phyloP scores from a whole-genome alignment of 1,140 invertebrate genomes.

The Apis mellifera region Amel_HAv3.1 CM009935.2:3231501-3232000 shows the following conservation, averaged over 20 bases:
- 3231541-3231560: no score
- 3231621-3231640: conserved; percentile 32
- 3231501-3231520: neutral
- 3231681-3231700: neutral
- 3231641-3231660: conserved; percentile 49
- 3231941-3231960: neutral
- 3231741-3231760: conserved; percentile 63
- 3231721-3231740: conserved; percentile 39
- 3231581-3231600: neutral
- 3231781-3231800: conserved; percentile 62
- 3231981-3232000: conserved; percentile 10
- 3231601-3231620: neutral
- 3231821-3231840: conserved; percentile 36
- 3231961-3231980: conserved; percentile 24
- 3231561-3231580: no score
- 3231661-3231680: conserved; percentile 49
- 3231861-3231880: conserved; percentile 55
- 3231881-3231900: conserved; percentile 33
- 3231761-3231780: conserved; percentile 40
- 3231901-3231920: neutral
- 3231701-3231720: conserved; percentile 52
- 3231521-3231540: neutral
- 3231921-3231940: neutral
- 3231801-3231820: conserved; percentile 58
- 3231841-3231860: neutral